Conservation (phyloP, 2,797 vertebrate genomes). For the Poecilia gillii region DNA sequence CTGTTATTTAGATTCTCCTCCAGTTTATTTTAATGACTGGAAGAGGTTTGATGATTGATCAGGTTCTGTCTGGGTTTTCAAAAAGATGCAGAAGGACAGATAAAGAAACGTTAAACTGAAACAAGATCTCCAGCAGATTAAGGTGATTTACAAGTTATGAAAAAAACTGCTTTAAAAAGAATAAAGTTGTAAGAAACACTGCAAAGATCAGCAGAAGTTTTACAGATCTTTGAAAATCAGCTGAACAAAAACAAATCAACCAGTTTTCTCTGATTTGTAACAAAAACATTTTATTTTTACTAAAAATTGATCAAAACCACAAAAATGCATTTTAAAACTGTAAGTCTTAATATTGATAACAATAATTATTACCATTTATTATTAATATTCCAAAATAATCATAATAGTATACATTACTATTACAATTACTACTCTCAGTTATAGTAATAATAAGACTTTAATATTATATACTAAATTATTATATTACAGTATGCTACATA, state of each 20-base stretch:
- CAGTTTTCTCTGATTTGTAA: neutral
- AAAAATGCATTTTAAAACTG: neutral
- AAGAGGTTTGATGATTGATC: neutral
- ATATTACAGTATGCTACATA: too few relatives aligned
- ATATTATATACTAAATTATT: too few relatives aligned
- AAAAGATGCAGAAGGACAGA: neutral
- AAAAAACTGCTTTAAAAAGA: neutral
- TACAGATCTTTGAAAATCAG: neutral
- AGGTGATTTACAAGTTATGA: neutral
- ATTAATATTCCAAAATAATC: neutral
- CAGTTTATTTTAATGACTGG: neutral
- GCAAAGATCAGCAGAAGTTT: neutral
- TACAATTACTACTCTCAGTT: too few relatives aligned
- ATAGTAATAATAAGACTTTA: too few relatives aligned
- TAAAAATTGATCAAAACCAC: neutral
- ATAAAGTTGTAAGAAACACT: neutral
- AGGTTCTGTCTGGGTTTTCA: neutral
- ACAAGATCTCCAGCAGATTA: neutral
- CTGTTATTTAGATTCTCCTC: neutral
- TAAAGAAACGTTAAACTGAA: neutral
- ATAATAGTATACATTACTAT: too few relatives aligned
- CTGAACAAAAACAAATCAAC: neutral
- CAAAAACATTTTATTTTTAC: neutral
- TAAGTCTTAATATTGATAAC: neutral
- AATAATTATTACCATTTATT: neutral